Percentiles rank a stretch among this genome's conserved stretches.
phyloP scores from a whole-genome alignment of 2,888 invertebrate species.

The Caenorhabditis sp. region DNA sequence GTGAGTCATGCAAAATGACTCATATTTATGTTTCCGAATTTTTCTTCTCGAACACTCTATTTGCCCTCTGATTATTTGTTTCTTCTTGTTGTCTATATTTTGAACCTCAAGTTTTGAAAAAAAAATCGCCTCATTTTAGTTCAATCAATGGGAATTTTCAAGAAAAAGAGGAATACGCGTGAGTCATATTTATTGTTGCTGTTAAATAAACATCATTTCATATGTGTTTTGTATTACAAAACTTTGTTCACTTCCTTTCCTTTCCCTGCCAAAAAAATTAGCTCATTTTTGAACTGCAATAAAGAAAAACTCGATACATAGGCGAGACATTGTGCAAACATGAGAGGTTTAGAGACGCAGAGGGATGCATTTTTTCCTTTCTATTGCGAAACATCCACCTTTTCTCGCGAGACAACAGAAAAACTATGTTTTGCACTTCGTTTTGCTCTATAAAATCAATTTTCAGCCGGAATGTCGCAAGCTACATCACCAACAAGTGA shows the following conservation, averaged over 20 bases:
- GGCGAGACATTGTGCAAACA: too few relatives aligned
- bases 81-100: too few relatives aligned
- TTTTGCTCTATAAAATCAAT: not conserved
- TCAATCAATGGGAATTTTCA: not conserved
- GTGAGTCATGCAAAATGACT: too few relatives aligned
- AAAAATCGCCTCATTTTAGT: not conserved
- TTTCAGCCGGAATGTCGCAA: constrained; percentile 23
- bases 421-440: not conserved
- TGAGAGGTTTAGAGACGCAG: not conserved
- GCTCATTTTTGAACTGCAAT: not conserved
- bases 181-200: not conserved
- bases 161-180: not conserved
- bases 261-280: not conserved
- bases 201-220: not conserved
- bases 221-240: not conserved
- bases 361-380: not conserved
- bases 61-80: too few relatives aligned
- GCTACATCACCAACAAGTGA: constrained; percentile 16
- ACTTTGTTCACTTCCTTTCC: not conserved
- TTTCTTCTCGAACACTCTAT: too few relatives aligned
- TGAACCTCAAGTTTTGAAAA: too few relatives aligned
- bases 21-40: too few relatives aligned
- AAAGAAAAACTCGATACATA: not conserved
- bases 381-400: not conserved
- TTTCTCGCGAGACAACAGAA: too few relatives aligned